Percentiles rank a stretch among this genome's conserved stretches.
phyloP scores from a whole-genome alignment of 2,113 vertebrate genomes.

The Tricholaema leucomelas region DNA sequence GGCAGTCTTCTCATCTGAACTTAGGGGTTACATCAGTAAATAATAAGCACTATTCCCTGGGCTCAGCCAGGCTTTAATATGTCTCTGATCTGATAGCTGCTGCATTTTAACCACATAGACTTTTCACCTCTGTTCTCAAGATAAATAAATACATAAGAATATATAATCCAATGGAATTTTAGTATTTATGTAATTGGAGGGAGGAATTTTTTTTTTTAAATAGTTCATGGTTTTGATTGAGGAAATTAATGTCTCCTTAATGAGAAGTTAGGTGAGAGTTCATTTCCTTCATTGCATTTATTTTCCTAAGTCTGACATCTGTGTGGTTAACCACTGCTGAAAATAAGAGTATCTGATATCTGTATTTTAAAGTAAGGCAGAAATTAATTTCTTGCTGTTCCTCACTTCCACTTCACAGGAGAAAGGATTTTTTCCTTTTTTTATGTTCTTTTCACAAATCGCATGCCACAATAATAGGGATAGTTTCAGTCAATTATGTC shows the following conservation, averaged over 20 bases:
- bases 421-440: not conserved
- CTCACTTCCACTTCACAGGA: not conserved
- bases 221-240: not conserved
- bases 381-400: not conserved
- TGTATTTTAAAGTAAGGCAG: not conserved
- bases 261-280: not conserved
- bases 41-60: not conserved
- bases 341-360: not conserved
- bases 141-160: not conserved
- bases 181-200: not conserved
- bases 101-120: not conserved
- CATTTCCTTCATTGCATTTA: not conserved
- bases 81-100: not conserved
- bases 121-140: not conserved
- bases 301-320: not conserved
- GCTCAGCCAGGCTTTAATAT: fast-evolving
- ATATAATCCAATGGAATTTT: not conserved
- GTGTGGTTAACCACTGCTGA: not conserved
- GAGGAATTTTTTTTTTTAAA: too few relatives aligned
- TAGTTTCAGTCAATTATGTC: not conserved
- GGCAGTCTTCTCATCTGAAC: not conserved
- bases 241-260: not conserved
- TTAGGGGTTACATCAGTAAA: not conserved
- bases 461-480: not conserved
- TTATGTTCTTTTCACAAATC: not conserved